Conservation (phyloP, 1,140 invertebrate genomes). For the Drosophila saltans region DNA sequence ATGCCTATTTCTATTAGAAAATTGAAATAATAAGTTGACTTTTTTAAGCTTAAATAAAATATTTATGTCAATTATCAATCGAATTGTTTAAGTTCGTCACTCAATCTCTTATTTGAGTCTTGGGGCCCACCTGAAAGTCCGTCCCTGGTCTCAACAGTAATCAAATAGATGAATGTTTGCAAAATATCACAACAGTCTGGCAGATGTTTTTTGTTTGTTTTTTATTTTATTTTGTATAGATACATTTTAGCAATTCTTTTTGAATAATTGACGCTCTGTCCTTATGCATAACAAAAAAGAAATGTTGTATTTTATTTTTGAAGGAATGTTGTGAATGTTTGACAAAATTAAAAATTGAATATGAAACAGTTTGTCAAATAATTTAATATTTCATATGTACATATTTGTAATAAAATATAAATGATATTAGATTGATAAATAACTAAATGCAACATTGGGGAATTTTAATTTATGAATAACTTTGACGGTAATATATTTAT, state of each 20-base stretch:
- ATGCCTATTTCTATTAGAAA: no score
- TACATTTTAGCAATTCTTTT: conserved; percentile 60
- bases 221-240: conserved; percentile 49
- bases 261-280: conserved; percentile 60
- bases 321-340: conserved; percentile 19
- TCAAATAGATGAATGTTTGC: conserved; percentile 3
- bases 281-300: conserved; percentile 14
- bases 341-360: conserved; percentile 18
- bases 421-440: conserved; percentile 14
- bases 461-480: conserved; percentile 5
- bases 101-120: no score
- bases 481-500: neutral
- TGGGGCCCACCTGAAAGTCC: neutral
- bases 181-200: neutral
- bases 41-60: no score
- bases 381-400: no score
- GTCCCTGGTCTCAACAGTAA: neutral
- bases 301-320: conserved; percentile 24
- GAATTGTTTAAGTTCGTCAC: no score
- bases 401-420: conserved; percentile 5
- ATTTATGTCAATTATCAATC: no score
- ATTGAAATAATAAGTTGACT: no score
- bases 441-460: conserved; percentile 14
- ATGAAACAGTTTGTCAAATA: conserved; percentile 15
- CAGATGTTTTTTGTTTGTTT: conserved; percentile 1